Conservation (phyloP, 2,888 invertebrate genomes). For the Cerastis rubricosa region DNA sequence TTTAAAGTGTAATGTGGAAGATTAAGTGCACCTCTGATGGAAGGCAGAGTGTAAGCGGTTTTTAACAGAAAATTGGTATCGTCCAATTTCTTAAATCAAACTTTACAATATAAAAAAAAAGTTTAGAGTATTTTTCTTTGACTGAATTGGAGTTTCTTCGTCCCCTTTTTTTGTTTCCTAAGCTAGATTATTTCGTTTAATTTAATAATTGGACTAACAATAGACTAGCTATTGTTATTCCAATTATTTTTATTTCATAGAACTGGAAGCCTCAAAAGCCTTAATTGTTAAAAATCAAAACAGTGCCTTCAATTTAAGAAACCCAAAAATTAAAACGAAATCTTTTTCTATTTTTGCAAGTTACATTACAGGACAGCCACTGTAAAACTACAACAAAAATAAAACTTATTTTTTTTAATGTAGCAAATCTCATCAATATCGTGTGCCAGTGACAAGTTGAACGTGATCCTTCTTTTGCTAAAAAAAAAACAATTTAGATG, state of each 20-base stretch:
- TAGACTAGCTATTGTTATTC: neutral
- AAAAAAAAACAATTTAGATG: neutral
- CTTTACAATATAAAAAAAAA: neutral
- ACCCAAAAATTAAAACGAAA: neutral
- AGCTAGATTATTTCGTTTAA: neutral
- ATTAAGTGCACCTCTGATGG: slow-evolving; percentile 10
- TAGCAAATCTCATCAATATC: neutral
- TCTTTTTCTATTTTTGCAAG: neutral
- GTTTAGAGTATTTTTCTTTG: neutral
- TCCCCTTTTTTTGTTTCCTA: neutral
- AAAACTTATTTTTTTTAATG: neutral
- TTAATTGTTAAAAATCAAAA: slow-evolving; percentile 3
- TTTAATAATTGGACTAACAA: too few relatives aligned
- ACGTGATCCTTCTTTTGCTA: neutral
- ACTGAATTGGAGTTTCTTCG: neutral
- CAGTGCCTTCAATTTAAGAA: neutral
- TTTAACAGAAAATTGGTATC: neutral
- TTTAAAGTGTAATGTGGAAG: slow-evolving; percentile 24
- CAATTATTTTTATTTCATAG: neutral
- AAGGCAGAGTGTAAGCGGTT: neutral
- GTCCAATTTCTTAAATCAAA: neutral
- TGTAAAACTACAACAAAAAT: neutral
- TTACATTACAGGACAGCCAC: neutral
- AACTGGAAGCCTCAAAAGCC: neutral
- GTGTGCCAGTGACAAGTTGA: neutral